Evolutionary conservation across 2,113 vertebrate genomes (phyloP).

Genomic region (Cyanoramphus novaezelandiae): DNA sequence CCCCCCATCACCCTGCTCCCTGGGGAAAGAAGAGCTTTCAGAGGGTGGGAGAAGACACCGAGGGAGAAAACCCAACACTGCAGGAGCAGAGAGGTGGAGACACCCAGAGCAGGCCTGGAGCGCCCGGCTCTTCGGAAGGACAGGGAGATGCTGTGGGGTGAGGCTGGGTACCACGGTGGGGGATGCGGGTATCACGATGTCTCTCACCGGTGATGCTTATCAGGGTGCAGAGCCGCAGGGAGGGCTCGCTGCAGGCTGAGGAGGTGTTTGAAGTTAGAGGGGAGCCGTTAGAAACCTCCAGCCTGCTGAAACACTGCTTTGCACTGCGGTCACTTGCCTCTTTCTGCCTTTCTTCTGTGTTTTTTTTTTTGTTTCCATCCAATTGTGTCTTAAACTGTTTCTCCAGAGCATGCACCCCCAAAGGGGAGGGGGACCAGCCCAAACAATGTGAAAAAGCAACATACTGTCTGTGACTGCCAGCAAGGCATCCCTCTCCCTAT

Average conservation of each 20-base stretch:
- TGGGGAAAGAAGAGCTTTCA: background rate
- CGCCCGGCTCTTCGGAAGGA: rapidly evolving
- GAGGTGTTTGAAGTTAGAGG: conserved; percentile 53
- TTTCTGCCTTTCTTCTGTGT: background rate
- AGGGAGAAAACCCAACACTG: rapidly evolving
- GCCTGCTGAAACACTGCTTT: background rate
- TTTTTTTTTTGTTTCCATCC: background rate
- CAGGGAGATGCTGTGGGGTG: rapidly evolving
- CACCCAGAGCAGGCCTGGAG: background rate
- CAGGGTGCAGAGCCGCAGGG: conserved; percentile 34
- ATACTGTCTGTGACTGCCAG: conserved; percentile 48
- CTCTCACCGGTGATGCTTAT: background rate
- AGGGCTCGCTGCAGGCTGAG: conserved; percentile 38
- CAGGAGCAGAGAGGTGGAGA: background rate
- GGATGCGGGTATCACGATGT: background rate
- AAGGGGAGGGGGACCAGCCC: background rate
- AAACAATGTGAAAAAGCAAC: conserved; percentile 59
- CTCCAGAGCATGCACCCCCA: background rate
- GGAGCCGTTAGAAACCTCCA: conserved; percentile 67
- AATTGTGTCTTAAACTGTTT: conserved; percentile 61
- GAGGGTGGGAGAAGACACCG: background rate
- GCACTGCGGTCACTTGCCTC: conserved; percentile 57
- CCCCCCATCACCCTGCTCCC: background rate
- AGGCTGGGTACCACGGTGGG: background rate
- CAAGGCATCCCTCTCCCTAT: conserved; percentile 63